phyloP scores from a whole-genome alignment of 2,888 invertebrate genomes.

The Synergus gifuensis region DNA sequence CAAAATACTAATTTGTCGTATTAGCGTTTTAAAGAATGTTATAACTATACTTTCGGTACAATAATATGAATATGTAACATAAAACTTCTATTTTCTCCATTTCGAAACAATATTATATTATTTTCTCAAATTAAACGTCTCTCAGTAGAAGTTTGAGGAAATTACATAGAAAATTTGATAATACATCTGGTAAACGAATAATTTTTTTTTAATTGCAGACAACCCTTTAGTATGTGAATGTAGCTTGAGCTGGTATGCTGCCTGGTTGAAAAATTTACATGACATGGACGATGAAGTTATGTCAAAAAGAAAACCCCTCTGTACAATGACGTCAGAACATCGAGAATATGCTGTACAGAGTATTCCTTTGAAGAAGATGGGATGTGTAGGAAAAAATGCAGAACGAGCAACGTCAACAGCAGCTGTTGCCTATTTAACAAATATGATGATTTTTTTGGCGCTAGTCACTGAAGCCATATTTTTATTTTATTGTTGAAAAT shows the following conservation, averaged over 20 bases:
- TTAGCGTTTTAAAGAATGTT: too few relatives aligned
- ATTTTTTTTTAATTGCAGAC: constrained; percentile 80
- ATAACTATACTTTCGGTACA: too few relatives aligned
- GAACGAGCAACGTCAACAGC: constrained; percentile 35
- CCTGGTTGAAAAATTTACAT: constrained; percentile 87
- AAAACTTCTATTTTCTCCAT: too few relatives aligned
- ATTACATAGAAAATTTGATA: background rate
- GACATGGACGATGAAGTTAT: constrained; percentile 93
- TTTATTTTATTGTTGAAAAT: background rate
- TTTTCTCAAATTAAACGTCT: too few relatives aligned
- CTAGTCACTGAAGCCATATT: background rate
- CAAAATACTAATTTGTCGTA: too few relatives aligned
- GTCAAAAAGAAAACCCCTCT: constrained; percentile 91
- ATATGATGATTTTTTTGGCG: background rate
- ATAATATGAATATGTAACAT: too few relatives aligned
- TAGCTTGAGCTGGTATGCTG: constrained; percentile 92
- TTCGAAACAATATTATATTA: too few relatives aligned
- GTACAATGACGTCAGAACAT: constrained; percentile 89
- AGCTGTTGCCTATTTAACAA: background rate
- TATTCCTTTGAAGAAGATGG: constrained; percentile 90
- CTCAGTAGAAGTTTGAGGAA: background rate
- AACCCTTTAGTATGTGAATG: constrained; percentile 94
- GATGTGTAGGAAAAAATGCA: constrained; percentile 80
- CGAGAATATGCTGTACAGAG: constrained; percentile 90
- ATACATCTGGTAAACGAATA: background rate